These are phyloP conservation scores for Galerucella pusilla DNA, from an alignment of 2,888 invertebrate species.

Conservation along the genomic window DNA sequence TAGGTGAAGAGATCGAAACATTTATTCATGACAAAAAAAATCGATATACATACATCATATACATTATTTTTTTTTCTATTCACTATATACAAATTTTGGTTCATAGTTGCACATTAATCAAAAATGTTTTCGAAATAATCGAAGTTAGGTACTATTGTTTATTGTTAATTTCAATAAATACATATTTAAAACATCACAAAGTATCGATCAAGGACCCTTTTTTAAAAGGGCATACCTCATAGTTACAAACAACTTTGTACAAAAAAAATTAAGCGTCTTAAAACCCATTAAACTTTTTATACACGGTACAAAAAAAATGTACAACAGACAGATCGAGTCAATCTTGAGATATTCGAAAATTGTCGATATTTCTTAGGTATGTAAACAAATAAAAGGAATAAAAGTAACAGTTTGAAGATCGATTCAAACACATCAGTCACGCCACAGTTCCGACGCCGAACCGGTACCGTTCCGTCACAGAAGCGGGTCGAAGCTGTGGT, in stretches of 20 bases:
- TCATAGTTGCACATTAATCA: constrained; percentile 55
- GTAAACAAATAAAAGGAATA: background rate
- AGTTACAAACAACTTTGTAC: constrained; percentile 44
- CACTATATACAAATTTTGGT: constrained; percentile 59
- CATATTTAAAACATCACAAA: constrained; percentile 55
- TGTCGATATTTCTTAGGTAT: constrained; percentile 13
- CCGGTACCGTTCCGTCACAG: too few species aligned
- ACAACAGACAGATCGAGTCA: constrained; percentile 30
- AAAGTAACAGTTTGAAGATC: background rate
- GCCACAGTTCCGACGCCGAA: too few species aligned
- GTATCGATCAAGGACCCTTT: constrained; percentile 41
- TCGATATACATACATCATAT: constrained; percentile 61
- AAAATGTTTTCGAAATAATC: constrained; percentile 28
- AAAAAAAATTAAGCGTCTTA: constrained; percentile 41
- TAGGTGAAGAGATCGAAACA: constrained; percentile 60
- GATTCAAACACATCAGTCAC: too few species aligned
- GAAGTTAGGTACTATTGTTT: constrained; percentile 18
- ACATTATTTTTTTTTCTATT: constrained; percentile 52
- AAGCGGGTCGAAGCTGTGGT: too few species aligned
- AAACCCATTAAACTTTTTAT: constrained; percentile 37
- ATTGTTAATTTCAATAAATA: constrained; percentile 43
- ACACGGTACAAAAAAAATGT: constrained; percentile 35
- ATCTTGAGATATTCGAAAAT: constrained; percentile 31
- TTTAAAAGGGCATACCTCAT: background rate
- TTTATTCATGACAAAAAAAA: constrained; percentile 65